Percentiles rank a stretch among this genome's conserved stretches.
Conservation (phyloP, 2,113 vertebrate species). For the Actinemys pallida region DNA sequence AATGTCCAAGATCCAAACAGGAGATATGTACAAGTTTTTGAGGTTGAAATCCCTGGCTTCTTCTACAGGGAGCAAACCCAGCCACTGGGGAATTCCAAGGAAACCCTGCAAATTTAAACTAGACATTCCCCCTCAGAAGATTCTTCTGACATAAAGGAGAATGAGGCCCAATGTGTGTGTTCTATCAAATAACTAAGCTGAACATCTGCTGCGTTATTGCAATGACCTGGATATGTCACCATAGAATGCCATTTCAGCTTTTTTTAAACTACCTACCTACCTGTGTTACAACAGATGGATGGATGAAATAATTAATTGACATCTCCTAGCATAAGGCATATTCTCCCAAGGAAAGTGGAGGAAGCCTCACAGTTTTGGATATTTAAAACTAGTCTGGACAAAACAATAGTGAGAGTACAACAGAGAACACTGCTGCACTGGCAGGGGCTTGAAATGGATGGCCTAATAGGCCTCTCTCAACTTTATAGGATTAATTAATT, state of each 20-base stretch:
- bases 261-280: neutral
- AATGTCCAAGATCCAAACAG: neutral
- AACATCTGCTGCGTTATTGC: neutral
- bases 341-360: neutral
- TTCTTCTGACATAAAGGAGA: neutral
- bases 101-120: neutral
- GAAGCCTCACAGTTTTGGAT: neutral
- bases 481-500: neutral
- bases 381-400: neutral
- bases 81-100: neutral
- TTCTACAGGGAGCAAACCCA: neutral
- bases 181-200: neutral
- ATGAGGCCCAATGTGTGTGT: neutral
- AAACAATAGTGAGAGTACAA: neutral
- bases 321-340: neutral
- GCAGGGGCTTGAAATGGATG: neutral
- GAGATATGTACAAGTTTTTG: neutral
- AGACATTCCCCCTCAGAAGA: neutral
- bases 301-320: neutral
- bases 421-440: neutral
- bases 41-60: neutral
- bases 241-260: neutral
- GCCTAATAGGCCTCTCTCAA: neutral
- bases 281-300: neutral
- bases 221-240: neutral